Evolutionary conservation across 2,888 invertebrate species (phyloP).

Genomic region (Achlya flavicornis): DNA sequence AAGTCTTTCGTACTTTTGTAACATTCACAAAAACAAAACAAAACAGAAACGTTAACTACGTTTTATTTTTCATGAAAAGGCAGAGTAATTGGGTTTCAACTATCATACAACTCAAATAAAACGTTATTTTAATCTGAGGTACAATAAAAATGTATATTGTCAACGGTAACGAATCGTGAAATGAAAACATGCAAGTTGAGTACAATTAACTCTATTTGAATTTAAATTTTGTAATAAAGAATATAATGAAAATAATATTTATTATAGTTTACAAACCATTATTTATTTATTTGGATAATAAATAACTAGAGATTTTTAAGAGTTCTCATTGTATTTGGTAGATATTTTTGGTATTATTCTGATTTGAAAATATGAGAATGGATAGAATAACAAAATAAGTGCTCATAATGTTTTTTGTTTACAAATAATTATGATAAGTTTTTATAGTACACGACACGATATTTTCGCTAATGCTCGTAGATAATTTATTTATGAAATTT

Average conservation of each 20-base stretch:
- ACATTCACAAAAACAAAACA: too few relatives aligned
- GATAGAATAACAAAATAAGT: background rate
- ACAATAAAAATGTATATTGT: background rate
- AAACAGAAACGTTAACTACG: background rate
- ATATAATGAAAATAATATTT: background rate
- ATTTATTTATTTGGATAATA: too few relatives aligned
- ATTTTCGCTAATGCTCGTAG: background rate
- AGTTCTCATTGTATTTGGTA: too few relatives aligned
- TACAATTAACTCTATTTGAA: background rate
- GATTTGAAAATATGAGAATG: background rate
- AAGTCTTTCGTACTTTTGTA: too few relatives aligned
- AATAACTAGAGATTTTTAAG: too few relatives aligned
- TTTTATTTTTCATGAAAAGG: background rate
- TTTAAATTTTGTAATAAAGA: background rate
- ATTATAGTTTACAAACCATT: background rate
- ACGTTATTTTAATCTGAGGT: background rate
- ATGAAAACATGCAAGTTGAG: constrained; percentile 1
- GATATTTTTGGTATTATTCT: background rate
- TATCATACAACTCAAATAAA: background rate
- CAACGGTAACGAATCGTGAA: background rate
- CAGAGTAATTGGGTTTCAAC: background rate
- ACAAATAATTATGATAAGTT: background rate
- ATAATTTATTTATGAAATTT: too few relatives aligned
- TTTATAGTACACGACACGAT: background rate
- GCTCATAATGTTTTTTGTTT: background rate